Evolutionary conservation across 2,888 invertebrate species (phyloP).

Genomic region (Macaria notata): DNA sequence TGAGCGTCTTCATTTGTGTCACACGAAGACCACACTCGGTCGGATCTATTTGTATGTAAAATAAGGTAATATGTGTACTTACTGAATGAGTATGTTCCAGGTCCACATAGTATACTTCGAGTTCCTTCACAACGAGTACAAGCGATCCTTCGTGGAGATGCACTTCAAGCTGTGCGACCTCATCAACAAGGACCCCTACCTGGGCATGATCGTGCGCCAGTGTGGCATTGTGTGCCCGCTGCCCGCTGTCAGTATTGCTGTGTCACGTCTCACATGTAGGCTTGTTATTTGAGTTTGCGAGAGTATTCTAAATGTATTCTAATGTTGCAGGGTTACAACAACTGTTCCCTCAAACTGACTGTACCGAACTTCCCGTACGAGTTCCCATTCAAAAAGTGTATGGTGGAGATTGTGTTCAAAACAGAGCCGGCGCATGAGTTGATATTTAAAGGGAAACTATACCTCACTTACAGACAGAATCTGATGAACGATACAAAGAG

Average conservation of each 20-base stretch:
- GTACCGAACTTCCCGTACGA: constrained; percentile 19
- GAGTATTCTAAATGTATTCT: too few species aligned
- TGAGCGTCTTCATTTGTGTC: too few species aligned
- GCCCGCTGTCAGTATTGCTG: not conserved
- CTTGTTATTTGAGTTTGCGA: too few species aligned
- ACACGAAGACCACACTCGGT: too few species aligned
- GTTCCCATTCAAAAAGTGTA: constrained; percentile 32
- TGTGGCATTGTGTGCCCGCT: constrained; percentile 22
- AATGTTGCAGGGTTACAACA: not conserved
- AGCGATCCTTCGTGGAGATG: constrained; percentile 41
- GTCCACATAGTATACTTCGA: constrained; percentile 36
- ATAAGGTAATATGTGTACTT: not conserved
- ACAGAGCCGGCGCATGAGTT: constrained; percentile 2
- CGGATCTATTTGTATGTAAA: not conserved
- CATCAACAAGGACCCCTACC: constrained; percentile 31
- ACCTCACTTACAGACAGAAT: not conserved
- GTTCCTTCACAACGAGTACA: constrained; percentile 43
- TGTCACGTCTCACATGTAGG: too few species aligned
- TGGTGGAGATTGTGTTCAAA: constrained; percentile 6
- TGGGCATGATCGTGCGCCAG: constrained; percentile 26
- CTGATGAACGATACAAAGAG: too few species aligned
- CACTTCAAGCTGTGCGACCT: constrained; percentile 43
- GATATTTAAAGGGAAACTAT: not conserved
- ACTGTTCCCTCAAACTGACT: not conserved
- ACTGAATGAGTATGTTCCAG: constrained; percentile 20